Conservation (phyloP, 2,888 invertebrate genomes). For the Patella ulyssiponensis region DNA sequence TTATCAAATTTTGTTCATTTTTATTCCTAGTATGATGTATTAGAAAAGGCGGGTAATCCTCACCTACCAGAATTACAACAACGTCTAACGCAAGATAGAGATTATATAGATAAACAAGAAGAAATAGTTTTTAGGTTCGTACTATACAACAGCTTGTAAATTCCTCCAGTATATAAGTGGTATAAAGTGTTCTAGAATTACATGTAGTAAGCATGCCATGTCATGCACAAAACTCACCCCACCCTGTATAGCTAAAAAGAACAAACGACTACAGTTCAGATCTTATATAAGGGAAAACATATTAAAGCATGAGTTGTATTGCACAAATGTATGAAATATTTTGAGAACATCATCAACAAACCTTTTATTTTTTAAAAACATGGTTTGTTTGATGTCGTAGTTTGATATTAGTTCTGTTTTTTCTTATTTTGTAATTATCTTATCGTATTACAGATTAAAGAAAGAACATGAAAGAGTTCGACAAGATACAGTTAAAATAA, state of each 20-base stretch:
- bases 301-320: no score
- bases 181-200: no score
- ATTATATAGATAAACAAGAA: conserved; percentile 58
- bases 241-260: no score
- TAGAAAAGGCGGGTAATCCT: conserved; percentile 32
- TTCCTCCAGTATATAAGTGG: no score
- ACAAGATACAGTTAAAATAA: conserved; percentile 66
- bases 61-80: conserved; percentile 37
- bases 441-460: conserved; percentile 49
- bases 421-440: no score
- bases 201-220: no score
- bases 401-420: neutral
- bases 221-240: no score
- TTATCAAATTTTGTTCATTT: neutral
- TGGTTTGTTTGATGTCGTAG: neutral
- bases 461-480: conserved; percentile 64
- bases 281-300: no score
- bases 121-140: conserved; percentile 56
- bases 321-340: no score
- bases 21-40: conserved; percentile 38
- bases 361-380: neutral
- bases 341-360: neutral
- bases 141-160: no score
- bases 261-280: no score
- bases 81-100: conserved; percentile 46